Percentiles rank a stretch among this genome's conserved stretches.
Conservation (phyloP, 1,140 invertebrate genomes). For the Hestina assimilis region DNA sequence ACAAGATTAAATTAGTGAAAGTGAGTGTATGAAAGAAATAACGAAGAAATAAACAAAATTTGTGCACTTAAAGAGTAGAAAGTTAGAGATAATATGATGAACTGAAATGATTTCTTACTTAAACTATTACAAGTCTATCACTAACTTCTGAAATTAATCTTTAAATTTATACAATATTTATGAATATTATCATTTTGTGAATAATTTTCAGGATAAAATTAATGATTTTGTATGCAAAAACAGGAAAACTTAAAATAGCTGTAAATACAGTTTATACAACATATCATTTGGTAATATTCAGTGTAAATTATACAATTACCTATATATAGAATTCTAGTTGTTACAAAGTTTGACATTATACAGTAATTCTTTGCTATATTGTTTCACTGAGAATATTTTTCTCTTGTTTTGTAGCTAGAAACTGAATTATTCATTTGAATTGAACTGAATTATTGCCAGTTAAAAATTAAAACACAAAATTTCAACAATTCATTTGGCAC, state of each 20-base stretch:
- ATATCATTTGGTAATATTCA: conserved; percentile 1
- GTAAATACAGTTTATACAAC: neutral
- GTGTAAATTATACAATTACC: neutral
- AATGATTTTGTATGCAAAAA: conserved; percentile 3
- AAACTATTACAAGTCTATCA: conserved; percentile 5
- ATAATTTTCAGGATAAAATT: neutral
- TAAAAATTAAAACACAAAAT: too few species aligned
- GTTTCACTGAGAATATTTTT: conserved; percentile 4
- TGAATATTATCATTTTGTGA: neutral
- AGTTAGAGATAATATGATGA: conserved; percentile 1
- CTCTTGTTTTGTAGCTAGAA: too few species aligned
- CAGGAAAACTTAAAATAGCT: neutral
- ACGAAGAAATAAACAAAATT: conserved; percentile 17
- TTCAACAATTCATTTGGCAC: conserved; percentile 2
- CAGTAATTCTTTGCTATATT: neutral
- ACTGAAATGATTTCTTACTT: conserved; percentile 11
- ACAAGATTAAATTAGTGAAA: conserved; percentile 37
- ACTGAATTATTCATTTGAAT: too few species aligned
- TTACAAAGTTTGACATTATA: neutral
- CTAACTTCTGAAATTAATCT: conserved; percentile 5
- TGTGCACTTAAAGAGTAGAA: conserved; percentile 26
- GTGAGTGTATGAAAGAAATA: conserved; percentile 17
- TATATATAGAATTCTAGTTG: neutral
- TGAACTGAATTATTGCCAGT: too few species aligned
- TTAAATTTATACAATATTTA: neutral